Conservation (phyloP, 2,888 invertebrate species). For the Charanyca ferruginea region DNA sequence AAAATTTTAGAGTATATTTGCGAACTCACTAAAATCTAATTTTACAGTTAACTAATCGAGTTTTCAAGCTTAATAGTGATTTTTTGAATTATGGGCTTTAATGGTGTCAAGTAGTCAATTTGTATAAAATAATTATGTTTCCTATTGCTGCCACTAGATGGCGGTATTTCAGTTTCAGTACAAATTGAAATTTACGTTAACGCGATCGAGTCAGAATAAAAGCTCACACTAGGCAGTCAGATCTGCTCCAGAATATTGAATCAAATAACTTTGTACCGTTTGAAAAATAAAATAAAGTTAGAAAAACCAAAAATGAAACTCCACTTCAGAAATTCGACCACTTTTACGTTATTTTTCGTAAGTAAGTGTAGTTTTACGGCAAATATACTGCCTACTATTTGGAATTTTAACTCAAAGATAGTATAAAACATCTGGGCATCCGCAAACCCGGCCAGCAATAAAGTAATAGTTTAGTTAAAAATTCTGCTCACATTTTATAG, state of each 20-base stretch:
- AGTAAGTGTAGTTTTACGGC: background rate
- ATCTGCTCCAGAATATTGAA: background rate
- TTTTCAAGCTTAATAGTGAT: too few relatives aligned
- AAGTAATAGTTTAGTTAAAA: slow-evolving; percentile 58
- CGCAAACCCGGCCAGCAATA: slow-evolving; percentile 30
- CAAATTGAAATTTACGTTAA: background rate
- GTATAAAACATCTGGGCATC: slow-evolving; percentile 45
- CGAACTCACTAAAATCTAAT: too few relatives aligned
- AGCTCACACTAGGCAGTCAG: too few relatives aligned
- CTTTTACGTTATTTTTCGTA: background rate
- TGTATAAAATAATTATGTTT: too few relatives aligned
- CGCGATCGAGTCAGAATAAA: too few relatives aligned
- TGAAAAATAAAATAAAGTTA: background rate
- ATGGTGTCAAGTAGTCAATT: too few relatives aligned
- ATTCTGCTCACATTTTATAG: slow-evolving; percentile 65
- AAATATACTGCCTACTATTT: background rate
- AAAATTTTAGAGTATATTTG: too few relatives aligned
- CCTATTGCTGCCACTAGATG: background rate
- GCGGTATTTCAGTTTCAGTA: background rate
- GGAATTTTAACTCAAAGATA: slow-evolving; percentile 13
- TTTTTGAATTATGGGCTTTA: too few relatives aligned
- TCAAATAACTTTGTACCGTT: background rate
- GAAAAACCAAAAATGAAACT: too few relatives aligned
- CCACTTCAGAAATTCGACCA: too few relatives aligned
- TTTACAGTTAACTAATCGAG: too few relatives aligned